These are phyloP conservation scores for Eulemur mongoz DNA, from an alignment of 2,797 vertebrate genomes.

Conservation along the genomic window DNA sequence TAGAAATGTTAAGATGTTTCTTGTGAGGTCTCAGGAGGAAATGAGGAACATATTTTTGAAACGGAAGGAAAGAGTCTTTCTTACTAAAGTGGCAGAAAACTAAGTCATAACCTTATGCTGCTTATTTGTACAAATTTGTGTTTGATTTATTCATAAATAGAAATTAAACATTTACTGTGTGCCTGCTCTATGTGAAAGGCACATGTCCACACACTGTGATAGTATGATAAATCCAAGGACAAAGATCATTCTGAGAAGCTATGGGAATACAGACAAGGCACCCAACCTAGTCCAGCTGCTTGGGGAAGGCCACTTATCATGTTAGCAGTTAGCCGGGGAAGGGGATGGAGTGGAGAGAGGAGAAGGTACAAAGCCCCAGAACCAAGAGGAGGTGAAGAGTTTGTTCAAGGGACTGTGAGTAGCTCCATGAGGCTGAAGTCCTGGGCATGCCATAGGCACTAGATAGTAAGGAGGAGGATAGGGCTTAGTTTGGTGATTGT, in stretches of 20 bases:
- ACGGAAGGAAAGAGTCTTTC: background rate
- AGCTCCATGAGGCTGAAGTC: background rate
- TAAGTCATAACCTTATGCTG: background rate
- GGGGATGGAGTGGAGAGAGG: background rate
- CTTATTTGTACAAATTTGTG: background rate
- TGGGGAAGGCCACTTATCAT: background rate
- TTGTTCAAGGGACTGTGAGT: background rate
- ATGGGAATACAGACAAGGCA: background rate
- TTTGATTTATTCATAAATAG: background rate
- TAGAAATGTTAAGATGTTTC: background rate
- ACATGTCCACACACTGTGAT: background rate
- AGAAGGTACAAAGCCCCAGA: background rate
- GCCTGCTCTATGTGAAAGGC: background rate
- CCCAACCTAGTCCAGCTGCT: background rate
- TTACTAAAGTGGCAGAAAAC: background rate
- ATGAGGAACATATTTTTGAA: background rate
- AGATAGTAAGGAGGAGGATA: background rate
- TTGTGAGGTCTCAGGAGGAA: background rate
- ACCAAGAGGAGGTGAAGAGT: background rate
- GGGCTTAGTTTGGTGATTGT: background rate
- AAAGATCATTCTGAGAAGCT: background rate
- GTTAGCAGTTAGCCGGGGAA: background rate
- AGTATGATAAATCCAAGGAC: background rate
- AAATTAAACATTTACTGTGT: background rate
- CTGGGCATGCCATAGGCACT: no score